phyloP scores from a whole-genome alignment of 2,797 vertebrate species.

The Adelosebastes latens region DNA sequence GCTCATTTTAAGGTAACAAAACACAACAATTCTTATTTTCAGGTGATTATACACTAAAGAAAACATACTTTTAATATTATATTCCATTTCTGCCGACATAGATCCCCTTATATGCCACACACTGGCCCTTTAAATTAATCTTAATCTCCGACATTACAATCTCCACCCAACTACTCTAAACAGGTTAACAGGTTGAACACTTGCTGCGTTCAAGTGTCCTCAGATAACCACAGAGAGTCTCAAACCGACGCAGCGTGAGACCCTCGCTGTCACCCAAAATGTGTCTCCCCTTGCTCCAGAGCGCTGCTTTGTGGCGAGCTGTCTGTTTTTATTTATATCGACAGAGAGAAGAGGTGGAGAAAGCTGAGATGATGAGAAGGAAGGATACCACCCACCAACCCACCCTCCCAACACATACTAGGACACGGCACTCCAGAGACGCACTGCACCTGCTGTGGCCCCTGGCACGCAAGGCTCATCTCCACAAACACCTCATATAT shows the following conservation, averaged over 20 bases:
- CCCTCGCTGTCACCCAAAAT: slow-evolving; percentile 1
- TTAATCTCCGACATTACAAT: too few species aligned
- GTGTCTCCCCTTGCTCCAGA: slow-evolving; percentile 28
- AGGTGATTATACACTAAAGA: fast-evolving
- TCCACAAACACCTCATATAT: slow-evolving; percentile 70
- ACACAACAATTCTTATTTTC: too few species aligned
- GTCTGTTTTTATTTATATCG: slow-evolving; percentile 81
- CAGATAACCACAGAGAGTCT: slow-evolving; percentile 26
- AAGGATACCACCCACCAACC: slow-evolving; percentile 49
- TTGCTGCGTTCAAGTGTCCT: slow-evolving; percentile 5
- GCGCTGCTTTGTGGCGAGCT: slow-evolving; percentile 60
- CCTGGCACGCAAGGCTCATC: slow-evolving; percentile 71
- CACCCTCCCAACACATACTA: slow-evolving; percentile 55
- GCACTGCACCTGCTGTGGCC: slow-evolving; percentile 69
- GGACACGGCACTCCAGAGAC: slow-evolving; percentile 68
- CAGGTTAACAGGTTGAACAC: neutral
- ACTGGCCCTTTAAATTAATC: too few species aligned
- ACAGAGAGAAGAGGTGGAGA: slow-evolving; percentile 66
- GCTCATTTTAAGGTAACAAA: too few species aligned
- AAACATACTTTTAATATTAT: too few species aligned
- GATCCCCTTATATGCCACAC: too few species aligned
- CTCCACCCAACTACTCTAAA: neutral
- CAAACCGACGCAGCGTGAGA: slow-evolving; percentile 1
- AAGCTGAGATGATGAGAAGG: slow-evolving; percentile 71
- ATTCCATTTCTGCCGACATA: too few species aligned